phyloP scores from a whole-genome alignment of 1,140 invertebrate genomes.

The Wasmannia auropunctata region DNA sequence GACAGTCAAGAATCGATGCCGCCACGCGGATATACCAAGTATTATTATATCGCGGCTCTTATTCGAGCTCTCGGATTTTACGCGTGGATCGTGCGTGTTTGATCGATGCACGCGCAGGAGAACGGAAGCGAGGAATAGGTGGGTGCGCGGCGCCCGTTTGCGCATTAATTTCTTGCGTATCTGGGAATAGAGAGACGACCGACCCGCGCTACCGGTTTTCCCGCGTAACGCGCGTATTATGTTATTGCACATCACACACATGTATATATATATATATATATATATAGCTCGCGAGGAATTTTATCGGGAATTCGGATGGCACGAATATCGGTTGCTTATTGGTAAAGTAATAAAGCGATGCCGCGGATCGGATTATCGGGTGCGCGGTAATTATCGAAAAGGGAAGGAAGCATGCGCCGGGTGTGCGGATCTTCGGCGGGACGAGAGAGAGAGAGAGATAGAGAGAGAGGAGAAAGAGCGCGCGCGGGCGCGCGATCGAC shows the following conservation, averaged over 20 bases:
- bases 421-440: neutral
- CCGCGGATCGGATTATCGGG: constrained; percentile 49
- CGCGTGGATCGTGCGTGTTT: constrained; percentile 32
- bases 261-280: neutral
- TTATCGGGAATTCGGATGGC: constrained; percentile 53
- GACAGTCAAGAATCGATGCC: neutral
- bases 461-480: neutral
- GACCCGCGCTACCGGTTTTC: constrained; percentile 11
- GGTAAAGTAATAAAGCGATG: constrained; percentile 59
- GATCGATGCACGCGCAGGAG: constrained; percentile 25
- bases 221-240: constrained; percentile 21
- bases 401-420: constrained; percentile 7
- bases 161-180: constrained; percentile 53
- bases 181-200: constrained; percentile 20
- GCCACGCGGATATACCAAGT: no score
- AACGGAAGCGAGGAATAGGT: neutral
- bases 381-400: constrained; percentile 49
- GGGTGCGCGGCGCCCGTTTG: neutral
- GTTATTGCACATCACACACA: neutral
- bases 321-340: constrained; percentile 59
- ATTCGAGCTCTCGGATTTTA: neutral
- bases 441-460: neutral
- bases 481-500: constrained; percentile 1
- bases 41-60: neutral
- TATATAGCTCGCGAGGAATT: constrained; percentile 31